Evolutionary conservation across 37 sponge, comb jelly and placozoan genomes (phyloP).

Genomic region (Chondrilla cf. caribensis): DNA sequence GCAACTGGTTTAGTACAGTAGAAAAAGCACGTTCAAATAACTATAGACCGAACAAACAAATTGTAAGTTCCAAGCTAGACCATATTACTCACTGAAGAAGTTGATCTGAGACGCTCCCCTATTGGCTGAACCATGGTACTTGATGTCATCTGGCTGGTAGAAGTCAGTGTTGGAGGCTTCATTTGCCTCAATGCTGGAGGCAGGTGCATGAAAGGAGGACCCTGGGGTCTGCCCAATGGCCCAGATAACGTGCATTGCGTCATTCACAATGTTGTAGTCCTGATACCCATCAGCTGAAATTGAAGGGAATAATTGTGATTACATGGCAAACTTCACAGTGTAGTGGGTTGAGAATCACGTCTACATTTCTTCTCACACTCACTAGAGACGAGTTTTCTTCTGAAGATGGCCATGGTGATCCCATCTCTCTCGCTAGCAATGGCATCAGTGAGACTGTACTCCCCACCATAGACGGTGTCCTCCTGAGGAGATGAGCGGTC

Average conservation of each 20-base stretch:
- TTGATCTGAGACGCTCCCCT: conserved; percentile 48
- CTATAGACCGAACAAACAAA: too few relatives aligned
- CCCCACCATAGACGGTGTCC: conserved; percentile 34
- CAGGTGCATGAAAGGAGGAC: conserved; percentile 46
- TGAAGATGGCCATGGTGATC: conserved; percentile 13
- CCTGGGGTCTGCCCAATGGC: conserved; percentile 58
- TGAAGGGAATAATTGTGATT: not conserved
- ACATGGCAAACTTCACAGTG: not conserved
- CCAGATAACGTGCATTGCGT: conserved; percentile 48
- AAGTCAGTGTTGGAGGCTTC: conserved; percentile 36
- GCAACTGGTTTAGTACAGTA: too few relatives aligned
- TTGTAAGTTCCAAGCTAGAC: too few relatives aligned
- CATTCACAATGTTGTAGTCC: conserved; percentile 8
- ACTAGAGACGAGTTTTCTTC: not conserved
- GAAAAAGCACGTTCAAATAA: too few relatives aligned
- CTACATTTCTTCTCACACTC: not conserved
- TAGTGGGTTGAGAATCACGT: not conserved
- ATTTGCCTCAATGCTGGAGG: conserved; percentile 50
- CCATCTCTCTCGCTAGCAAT: conserved; percentile 27
- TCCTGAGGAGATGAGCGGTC: conserved; percentile 37
- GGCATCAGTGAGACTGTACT: conserved; percentile 29
- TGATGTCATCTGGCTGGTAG: conserved; percentile 68
- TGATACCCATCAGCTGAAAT: conserved; percentile 8
- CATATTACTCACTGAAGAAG: conserved; percentile 48
- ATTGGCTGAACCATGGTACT: conserved; percentile 62